Conservation (phyloP, 2,888 invertebrate species). For the Terebella lapidaria region DNA sequence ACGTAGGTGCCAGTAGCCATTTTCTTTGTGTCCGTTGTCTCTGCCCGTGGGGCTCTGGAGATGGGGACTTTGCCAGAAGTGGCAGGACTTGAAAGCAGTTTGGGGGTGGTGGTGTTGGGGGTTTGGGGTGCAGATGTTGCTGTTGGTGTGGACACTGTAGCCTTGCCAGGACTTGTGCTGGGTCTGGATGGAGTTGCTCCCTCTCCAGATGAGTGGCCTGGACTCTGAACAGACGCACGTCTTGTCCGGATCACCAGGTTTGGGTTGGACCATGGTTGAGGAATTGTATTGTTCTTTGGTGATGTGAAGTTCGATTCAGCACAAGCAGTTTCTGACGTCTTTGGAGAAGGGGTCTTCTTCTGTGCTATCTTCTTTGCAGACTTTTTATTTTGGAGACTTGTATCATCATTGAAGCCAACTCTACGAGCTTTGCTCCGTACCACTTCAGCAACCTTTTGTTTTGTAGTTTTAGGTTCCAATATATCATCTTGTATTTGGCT, state of each 20-base stretch:
- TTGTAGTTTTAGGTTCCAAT: too few species aligned
- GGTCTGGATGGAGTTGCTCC: neutral
- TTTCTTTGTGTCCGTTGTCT: neutral
- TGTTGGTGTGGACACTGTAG: neutral
- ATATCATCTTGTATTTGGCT: too few species aligned
- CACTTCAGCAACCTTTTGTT: neutral
- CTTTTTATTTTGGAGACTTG: neutral
- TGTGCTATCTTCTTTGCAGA: neutral
- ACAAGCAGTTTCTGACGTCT: too few species aligned
- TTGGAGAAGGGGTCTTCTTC: neutral
- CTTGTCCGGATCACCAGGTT: constrained; percentile 52
- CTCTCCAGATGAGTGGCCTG: neutral
- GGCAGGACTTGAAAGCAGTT: neutral
- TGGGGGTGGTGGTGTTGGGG: neutral
- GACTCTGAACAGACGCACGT: constrained; percentile 24
- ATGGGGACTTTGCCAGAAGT: neutral
- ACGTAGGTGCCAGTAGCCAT: neutral
- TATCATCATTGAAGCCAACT: neutral
- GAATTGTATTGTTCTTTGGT: constrained; percentile 7
- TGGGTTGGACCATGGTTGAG: constrained; percentile 51
- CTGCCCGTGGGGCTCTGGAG: neutral
- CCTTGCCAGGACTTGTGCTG: neutral
- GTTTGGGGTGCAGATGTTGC: neutral
- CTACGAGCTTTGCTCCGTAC: neutral
- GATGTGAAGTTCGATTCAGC: neutral